phyloP scores from a whole-genome alignment of 1,140 invertebrate species.

The Platyura marginata region DNA sequence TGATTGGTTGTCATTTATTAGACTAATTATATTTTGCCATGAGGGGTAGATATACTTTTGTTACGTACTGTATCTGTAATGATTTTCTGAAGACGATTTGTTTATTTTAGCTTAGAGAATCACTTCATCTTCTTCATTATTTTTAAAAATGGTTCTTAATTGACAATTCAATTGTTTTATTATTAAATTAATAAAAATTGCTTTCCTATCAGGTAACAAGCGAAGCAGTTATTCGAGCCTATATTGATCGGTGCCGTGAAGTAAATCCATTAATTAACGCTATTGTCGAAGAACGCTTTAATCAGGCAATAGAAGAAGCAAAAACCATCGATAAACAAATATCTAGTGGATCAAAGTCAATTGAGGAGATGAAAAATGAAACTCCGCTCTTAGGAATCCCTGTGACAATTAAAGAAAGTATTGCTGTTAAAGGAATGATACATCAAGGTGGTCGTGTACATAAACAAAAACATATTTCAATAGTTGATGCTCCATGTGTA shows the following conservation, averaged over 20 bases:
- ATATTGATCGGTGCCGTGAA: constrained; percentile 38
- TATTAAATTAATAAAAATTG: not conserved
- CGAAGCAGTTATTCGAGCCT: constrained; percentile 39
- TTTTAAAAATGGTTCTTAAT: constrained; percentile 6
- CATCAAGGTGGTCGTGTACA: constrained; percentile 32
- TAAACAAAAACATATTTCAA: constrained; percentile 33
- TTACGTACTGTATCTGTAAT: too few species aligned
- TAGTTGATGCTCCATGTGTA: constrained; percentile 52
- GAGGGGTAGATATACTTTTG: too few species aligned
- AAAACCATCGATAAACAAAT: constrained; percentile 29
- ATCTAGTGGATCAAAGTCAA: constrained; percentile 18
- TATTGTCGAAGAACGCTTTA: constrained; percentile 44
- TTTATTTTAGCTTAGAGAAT: too few species aligned
- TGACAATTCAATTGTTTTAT: constrained; percentile 6
- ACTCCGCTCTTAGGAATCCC: constrained; percentile 45
- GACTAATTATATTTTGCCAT: too few species aligned
- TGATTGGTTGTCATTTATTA: too few species aligned
- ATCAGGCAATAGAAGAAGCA: constrained; percentile 37
- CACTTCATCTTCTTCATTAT: constrained; percentile 1
- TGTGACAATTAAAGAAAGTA: constrained; percentile 43
- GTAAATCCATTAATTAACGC: constrained; percentile 52
- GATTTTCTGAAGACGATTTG: too few species aligned
- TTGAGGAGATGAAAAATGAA: constrained; percentile 27
- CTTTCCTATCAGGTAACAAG: constrained; percentile 27
- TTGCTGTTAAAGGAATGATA: constrained; percentile 39